Percentiles rank a stretch among this genome's conserved stretches.
These are phyloP conservation scores for Pituophis catenifer DNA, from an alignment of 2,113 vertebrate species.

Conservation along the genomic window DNA sequence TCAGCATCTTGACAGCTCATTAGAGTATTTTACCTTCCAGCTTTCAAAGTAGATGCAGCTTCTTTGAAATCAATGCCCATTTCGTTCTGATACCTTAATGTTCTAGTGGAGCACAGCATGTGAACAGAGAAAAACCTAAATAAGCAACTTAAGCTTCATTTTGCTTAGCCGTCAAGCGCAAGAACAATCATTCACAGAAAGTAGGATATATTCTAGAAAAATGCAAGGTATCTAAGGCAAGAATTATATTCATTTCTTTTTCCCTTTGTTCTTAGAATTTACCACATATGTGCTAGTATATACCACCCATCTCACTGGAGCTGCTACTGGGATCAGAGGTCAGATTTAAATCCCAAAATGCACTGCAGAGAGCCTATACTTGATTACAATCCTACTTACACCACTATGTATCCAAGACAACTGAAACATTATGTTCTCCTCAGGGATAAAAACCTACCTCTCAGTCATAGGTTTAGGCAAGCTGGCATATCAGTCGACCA, in stretches of 20 bases:
- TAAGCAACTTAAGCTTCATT: not conserved
- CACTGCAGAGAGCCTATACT: conserved; percentile 65
- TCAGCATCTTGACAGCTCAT: not conserved
- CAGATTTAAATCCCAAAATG: conserved; percentile 70
- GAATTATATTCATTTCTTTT: not conserved
- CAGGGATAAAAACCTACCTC: conserved; percentile 69
- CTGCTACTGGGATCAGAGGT: conserved; percentile 40
- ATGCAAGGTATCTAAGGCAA: not conserved
- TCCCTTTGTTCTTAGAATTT: conserved; percentile 45
- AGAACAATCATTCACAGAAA: not conserved
- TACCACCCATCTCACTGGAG: conserved; percentile 15
- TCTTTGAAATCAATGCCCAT: not conserved
- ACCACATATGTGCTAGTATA: conserved; percentile 21
- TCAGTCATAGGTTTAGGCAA: conserved; percentile 61
- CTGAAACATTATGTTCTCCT: conserved; percentile 72
- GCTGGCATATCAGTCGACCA: conserved; percentile 41
- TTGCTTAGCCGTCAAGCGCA: not conserved
- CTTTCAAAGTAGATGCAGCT: not conserved
- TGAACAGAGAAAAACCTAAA: not conserved
- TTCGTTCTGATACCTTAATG: not conserved
- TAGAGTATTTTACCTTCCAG: not conserved
- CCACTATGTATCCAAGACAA: conserved; percentile 82
- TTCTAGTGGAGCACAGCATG: not conserved
- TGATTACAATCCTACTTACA: conserved; percentile 71
- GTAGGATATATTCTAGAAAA: not conserved